phyloP scores from a whole-genome alignment of 2,113 vertebrate species.

The Miniopterus natalensis region DNA sequence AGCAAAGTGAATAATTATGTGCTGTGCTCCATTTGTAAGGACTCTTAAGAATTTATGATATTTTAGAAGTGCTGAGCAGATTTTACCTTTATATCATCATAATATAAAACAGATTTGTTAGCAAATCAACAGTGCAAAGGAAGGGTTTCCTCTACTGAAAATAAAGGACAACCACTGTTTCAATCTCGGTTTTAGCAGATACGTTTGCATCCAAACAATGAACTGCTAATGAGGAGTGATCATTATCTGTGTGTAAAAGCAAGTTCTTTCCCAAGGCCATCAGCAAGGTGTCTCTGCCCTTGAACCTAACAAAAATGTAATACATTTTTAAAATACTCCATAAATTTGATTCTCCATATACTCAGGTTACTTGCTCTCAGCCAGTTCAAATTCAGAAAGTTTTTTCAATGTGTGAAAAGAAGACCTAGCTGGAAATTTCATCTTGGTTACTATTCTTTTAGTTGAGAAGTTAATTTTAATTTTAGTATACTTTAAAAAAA shows the following conservation, averaged over 20 bases:
- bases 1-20: constrained; percentile 67
- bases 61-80: constrained; percentile 51
- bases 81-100: constrained; percentile 8
- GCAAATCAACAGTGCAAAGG: constrained; percentile 59
- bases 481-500: not conserved
- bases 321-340: not conserved
- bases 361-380: constrained; percentile 33
- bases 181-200: constrained; percentile 42
- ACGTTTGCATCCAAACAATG: constrained; percentile 54
- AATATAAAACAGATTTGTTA: constrained; percentile 65
- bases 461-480: constrained; percentile 9
- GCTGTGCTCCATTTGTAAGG: constrained; percentile 50
- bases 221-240: constrained; percentile 61
- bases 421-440: not conserved
- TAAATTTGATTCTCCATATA: constrained; percentile 41
- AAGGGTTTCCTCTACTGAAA: constrained; percentile 6
- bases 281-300: not conserved
- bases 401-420: not conserved
- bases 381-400: constrained; percentile 24
- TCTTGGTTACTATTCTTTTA: not conserved
- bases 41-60: constrained; percentile 15
- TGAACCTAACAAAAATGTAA: constrained; percentile 46
- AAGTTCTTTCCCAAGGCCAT: constrained; percentile 3
- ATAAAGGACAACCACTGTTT: constrained; percentile 30
- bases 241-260: constrained; percentile 43